Conservation (phyloP, 2,797 vertebrate species). For the Poecilia gillii region DNA sequence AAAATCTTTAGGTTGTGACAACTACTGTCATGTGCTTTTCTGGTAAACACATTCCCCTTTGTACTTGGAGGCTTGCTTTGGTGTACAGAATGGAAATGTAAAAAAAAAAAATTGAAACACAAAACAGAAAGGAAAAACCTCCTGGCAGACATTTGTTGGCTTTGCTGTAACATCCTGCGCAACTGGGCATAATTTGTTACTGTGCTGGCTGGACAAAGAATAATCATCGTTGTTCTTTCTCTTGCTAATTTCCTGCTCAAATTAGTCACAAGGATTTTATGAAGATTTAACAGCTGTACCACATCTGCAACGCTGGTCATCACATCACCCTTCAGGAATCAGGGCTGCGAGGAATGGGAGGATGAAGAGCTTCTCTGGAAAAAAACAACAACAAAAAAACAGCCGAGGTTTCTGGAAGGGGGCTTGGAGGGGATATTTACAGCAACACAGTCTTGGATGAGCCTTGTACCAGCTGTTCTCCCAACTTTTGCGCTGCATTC, state of each 20-base stretch:
- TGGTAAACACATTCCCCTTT: slow-evolving; percentile 9
- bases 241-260: slow-evolving; percentile 15
- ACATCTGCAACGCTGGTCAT: slow-evolving; percentile 40
- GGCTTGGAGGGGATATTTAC: slow-evolving; percentile 26
- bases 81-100: neutral
- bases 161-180: neutral
- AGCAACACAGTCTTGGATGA: slow-evolving; percentile 21
- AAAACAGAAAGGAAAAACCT: slow-evolving; percentile 12
- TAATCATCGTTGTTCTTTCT: slow-evolving; percentile 35
- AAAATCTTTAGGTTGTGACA: slow-evolving; percentile 7
- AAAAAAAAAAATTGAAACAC: slow-evolving; percentile 4
- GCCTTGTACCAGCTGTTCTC: slow-evolving; percentile 47
- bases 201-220: slow-evolving; percentile 24
- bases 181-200: slow-evolving; percentile 6
- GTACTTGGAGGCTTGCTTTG: neutral
- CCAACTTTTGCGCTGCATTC: slow-evolving; percentile 36
- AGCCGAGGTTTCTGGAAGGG: slow-evolving; percentile 34
- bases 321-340: slow-evolving; percentile 33
- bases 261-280: slow-evolving; percentile 44
- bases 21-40: slow-evolving; percentile 1
- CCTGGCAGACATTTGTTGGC: slow-evolving; percentile 27
- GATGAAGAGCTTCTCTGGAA: slow-evolving; percentile 35
- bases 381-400: neutral
- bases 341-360: slow-evolving; percentile 35
- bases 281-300: slow-evolving; percentile 21